Percentiles rank a stretch among this genome's conserved stretches.
Conservation (phyloP, 2,113 vertebrate species). For the Notothenia coriiceps region DNA sequence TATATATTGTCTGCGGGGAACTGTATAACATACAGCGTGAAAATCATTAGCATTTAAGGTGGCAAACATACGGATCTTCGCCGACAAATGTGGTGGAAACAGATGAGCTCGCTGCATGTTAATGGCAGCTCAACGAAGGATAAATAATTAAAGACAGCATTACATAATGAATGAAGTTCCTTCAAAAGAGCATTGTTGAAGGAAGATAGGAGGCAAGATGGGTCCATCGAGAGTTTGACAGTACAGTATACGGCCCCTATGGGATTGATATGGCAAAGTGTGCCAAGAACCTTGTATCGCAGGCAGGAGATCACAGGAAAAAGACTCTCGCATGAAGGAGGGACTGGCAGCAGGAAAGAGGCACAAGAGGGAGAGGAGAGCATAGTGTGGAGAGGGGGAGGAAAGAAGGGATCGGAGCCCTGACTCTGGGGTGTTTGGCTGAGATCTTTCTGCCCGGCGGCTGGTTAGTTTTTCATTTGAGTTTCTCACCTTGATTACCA, state of each 20-base stretch:
- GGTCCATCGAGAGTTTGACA: conserved; percentile 32
- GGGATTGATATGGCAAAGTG: conserved; percentile 41
- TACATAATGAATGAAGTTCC: conserved; percentile 78
- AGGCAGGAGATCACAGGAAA: conserved; percentile 67
- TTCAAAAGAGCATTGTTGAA: conserved; percentile 61
- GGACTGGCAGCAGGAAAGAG: conserved; percentile 33
- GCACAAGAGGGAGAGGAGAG: conserved; percentile 14
- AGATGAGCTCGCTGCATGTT: conserved; percentile 47
- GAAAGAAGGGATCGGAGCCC: background rate
- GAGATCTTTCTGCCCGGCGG: conserved; percentile 35
- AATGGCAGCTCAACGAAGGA: conserved; percentile 43
- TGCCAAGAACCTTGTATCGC: conserved; percentile 42
- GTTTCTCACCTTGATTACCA: conserved; percentile 57
- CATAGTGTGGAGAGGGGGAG: background rate
- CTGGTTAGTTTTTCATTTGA: conserved; percentile 37
- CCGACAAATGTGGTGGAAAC: conserved; percentile 38
- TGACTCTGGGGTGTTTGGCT: conserved; percentile 38
- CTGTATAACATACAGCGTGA: conserved; percentile 24
- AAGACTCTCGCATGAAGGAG: conserved; percentile 24
- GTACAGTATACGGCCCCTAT: conserved; percentile 18
- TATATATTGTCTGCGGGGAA: conserved; percentile 41
- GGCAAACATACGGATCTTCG: conserved; percentile 37
- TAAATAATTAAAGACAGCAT: conserved; percentile 66
- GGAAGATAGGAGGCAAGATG: conserved; percentile 46
- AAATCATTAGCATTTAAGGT: conserved; percentile 56